Base-by-base conservation (phyloP, 2,888 invertebrate genomes). In the Hecatera dysodea region DNA sequence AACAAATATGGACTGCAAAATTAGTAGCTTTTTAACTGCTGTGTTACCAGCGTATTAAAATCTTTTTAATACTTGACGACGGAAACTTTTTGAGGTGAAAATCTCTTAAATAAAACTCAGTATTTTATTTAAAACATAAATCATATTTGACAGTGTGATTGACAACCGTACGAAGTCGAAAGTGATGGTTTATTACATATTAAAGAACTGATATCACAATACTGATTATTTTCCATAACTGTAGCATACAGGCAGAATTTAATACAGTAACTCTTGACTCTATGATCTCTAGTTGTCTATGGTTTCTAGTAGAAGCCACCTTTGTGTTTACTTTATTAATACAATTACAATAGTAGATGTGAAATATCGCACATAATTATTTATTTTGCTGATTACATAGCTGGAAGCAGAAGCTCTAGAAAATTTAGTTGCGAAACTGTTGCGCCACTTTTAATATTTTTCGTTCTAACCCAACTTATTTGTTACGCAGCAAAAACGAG, bases 161-260 rank as follows among this genome's bases (percentile, higher is more conserved):
- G 2, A 19, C 48, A 72, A 72, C 56, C 75, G 62, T 61, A 78
- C 22, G 72, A 71, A 46, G 39, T 19, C 78, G 52, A 50, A n/a
- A 29, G 55, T 56, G 42, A 61, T 48, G 27, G 22, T 53, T 22
- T 72, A 29, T 56, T 71, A 33, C 44, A 9, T 22, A n/a, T 42
- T 73, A 42, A 53, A 46, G 44, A 56, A 19, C 4, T 42, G 48
- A 52, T 67, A 81, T 67, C 81, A 78, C 77, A 81, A 81, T 77
- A 81, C 70, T 77, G 82, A 52, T 63, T 59, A 44, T 67, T 36
- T 39, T 17, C 48, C 19, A 33, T 55, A 27, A 56, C 1, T 67
- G 44, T 27, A 46, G 75, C 44, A 6, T 29, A 52, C n/a, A 75
- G 11, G 46, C 24, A 48, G 19, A 48, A 48, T 67, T 33, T 12